Conservation (phyloP, 2,797 vertebrate species). For the Lates japonicus region DNA sequence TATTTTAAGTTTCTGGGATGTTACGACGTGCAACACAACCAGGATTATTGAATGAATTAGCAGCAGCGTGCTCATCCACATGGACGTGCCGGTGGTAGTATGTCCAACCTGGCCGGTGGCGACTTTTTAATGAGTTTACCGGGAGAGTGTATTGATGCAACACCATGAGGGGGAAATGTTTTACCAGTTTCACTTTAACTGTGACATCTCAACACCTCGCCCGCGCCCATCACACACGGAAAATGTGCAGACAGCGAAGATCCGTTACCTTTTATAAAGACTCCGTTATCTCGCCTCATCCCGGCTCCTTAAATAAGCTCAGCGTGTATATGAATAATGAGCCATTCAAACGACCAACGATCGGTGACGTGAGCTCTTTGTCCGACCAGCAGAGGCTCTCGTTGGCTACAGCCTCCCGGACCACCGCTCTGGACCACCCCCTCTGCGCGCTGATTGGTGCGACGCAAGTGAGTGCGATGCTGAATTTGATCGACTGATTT, state of each 20-base stretch:
- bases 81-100: background rate
- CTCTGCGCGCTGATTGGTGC: slow-evolving; percentile 78
- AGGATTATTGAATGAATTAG: slow-evolving; percentile 53
- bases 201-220: fast-evolving
- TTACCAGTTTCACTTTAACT: background rate
- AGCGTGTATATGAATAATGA: slow-evolving; percentile 76
- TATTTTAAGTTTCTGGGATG: background rate
- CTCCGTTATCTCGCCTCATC: slow-evolving; percentile 58
- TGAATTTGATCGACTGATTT: slow-evolving; percentile 91
- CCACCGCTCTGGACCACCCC: slow-evolving; percentile 84
- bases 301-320: slow-evolving; percentile 77
- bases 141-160: background rate
- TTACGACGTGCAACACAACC: background rate
- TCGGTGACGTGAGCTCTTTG: slow-evolving; percentile 75
- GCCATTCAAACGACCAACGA: slow-evolving; percentile 63
- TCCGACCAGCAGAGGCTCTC: slow-evolving; percentile 48
- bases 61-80: slow-evolving; percentile 19
- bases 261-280: slow-evolving; percentile 41
- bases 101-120: background rate
- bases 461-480: slow-evolving; percentile 74
- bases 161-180: background rate
- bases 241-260: background rate
- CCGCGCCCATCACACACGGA: fast-evolving
- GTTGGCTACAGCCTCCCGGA: slow-evolving; percentile 85
- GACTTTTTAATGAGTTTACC: slow-evolving; percentile 12